Conservation (phyloP, 1,140 invertebrate genomes). For the Lordiphosa mommai region DNA sequence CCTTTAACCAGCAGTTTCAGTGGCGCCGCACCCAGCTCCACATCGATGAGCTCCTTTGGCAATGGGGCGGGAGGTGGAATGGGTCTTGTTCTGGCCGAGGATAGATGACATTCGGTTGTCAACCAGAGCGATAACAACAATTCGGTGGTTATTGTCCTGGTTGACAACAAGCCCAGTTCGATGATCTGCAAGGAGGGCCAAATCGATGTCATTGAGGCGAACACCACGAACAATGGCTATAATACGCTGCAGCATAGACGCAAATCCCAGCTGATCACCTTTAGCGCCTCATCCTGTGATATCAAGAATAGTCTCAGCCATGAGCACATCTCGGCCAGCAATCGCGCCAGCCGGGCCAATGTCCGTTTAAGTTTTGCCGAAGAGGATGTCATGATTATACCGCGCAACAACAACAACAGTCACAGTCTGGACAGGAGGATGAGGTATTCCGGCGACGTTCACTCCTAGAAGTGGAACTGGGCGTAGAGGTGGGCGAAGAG, state of each 20-base stretch:
- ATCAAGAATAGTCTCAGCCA: constrained; percentile 78
- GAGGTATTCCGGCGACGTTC: constrained; percentile 69
- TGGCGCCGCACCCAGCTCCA: constrained; percentile 29
- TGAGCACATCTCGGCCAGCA: constrained; percentile 54
- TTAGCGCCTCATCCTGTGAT: constrained; percentile 74
- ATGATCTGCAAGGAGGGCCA: constrained; percentile 78
- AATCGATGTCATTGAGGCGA: constrained; percentile 59
- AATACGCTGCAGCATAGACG: constrained; percentile 67
- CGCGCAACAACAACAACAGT: constrained; percentile 27
- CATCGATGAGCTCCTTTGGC: constrained; percentile 66
- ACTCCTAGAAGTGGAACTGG: constrained; percentile 56
- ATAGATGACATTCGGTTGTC: constrained; percentile 79
- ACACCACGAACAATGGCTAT: constrained; percentile 50
- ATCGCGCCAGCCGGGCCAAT: constrained; percentile 47
- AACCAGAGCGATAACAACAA: constrained; percentile 79
- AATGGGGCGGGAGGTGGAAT: constrained; percentile 9
- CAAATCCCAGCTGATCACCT: constrained; percentile 75
- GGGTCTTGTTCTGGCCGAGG: constrained; percentile 23
- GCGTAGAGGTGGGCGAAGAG: constrained; percentile 78
- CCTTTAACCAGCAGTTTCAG: constrained; percentile 65
- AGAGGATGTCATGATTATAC: constrained; percentile 72
- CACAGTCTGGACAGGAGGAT: constrained; percentile 31
- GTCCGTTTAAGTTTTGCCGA: constrained; percentile 68
- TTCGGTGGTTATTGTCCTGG: constrained; percentile 79
- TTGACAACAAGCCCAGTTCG: constrained; percentile 79